Conservation (phyloP, 92 coral and sea anemone genomes). For the Bergia sp. region DNA sequence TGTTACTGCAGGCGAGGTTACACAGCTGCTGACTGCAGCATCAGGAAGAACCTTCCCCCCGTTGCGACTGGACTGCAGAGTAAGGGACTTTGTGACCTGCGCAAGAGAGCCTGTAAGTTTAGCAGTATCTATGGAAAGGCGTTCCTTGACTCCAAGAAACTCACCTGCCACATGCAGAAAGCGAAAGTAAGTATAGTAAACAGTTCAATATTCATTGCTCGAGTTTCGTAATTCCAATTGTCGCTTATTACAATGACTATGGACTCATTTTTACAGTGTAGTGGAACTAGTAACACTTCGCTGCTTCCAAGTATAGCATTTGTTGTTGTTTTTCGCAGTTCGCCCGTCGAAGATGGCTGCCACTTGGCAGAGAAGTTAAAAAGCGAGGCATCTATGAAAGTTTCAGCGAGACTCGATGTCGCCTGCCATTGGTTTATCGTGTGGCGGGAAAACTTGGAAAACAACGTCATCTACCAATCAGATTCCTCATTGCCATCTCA, state of each 20-base stretch:
- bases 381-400: conserved; percentile 65
- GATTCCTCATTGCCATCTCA: conserved; percentile 62
- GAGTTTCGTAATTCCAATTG: too few species aligned
- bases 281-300: background rate
- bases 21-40: conserved; percentile 73
- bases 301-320: background rate
- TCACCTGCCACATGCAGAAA: conserved; percentile 77
- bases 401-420: conserved; percentile 81
- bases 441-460: conserved; percentile 57
- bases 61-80: conserved; percentile 69
- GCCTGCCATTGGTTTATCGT: conserved; percentile 66
- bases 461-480: conserved; percentile 63
- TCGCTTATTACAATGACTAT: too few species aligned
- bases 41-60: conserved; percentile 67
- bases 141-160: conserved; percentile 70
- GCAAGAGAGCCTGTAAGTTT: conserved; percentile 72
- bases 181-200: conserved; percentile 51
- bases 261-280: too few species aligned
- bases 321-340: conserved; percentile 12
- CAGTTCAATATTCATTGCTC: too few species aligned
- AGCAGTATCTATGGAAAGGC: conserved; percentile 77
- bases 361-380: conserved; percentile 51
- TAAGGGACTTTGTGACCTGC: conserved; percentile 78
- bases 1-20: conserved; percentile 75
- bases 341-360: conserved; percentile 66